Evolutionary conservation across 37 sponge, comb jelly and placozoan genomes (phyloP), one percentile per base, ranked within the genome.

Genomic region (Halisarca cf. caerulea): DNA sequence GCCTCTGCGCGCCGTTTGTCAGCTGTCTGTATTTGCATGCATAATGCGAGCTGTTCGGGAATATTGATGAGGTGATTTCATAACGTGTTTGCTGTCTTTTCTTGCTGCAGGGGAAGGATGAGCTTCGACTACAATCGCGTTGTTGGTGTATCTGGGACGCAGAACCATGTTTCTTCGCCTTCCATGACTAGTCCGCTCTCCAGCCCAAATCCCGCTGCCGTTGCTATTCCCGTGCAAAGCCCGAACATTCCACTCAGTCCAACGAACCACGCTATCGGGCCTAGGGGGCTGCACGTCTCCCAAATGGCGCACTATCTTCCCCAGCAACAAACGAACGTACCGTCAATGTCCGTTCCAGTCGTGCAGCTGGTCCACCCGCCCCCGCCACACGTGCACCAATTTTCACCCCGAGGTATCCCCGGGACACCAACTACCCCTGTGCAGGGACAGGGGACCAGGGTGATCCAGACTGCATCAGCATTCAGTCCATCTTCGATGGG

Each of bases 161-260:
- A 34, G 34, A 28, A 68, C 35, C 69, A 68, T 18, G 51, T 47
- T 14, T 20, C 64, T 15, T 28, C 64, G 6, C 77, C 77, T 23
- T 20, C 40, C 2, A 20, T 74, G 14, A 39, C 43, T 21, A 74
- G 77, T 37, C 77, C 77, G 1, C 77, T 74, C 42, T 36, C 24
- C 24, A 74, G 77, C 77, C 77, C 77, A 2, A 74, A 82, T 38
- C 82, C 45, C 0, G 43, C 30, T 2, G 64, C 61, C 7, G 73
- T 81, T 34, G 20, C 82, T 17, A 85, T 80, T 45, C 92, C 92
- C 2, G 78, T 91, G 59, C 92, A 88, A 40, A 91, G 92, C 53
- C 88, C 88, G 0, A 85, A 84, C 37, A 66, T 74, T 32, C 77
- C 77, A 2, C 77, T 74, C 5, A 74, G 77, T 40, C 77, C 77